phyloP scores from a whole-genome alignment of 2,888 invertebrate species.

The Girardia tigrina region DNA sequence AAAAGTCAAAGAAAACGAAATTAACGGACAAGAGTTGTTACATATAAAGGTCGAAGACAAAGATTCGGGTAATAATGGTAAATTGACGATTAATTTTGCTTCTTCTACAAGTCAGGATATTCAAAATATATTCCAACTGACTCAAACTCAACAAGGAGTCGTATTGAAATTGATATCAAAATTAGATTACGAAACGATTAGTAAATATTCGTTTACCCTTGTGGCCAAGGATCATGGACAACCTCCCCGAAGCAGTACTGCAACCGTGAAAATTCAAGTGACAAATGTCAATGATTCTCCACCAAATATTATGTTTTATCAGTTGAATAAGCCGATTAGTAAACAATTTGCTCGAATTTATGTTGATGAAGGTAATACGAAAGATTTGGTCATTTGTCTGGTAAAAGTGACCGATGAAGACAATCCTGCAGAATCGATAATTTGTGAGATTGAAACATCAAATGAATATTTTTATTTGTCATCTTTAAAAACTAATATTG shows the following conservation, averaged over 20 bases:
- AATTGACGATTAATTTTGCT: conserved; percentile 21
- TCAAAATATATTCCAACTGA: conserved; percentile 28
- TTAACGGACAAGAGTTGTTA: background rate
- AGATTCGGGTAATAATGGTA: conserved; percentile 25
- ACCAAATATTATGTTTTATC: conserved; percentile 33
- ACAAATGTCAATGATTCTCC: conserved; percentile 34
- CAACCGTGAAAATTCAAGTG: conserved; percentile 8
- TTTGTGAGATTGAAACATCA: conserved; percentile 27
- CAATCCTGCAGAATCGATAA: conserved; percentile 29
- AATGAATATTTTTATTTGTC: conserved; percentile 14
- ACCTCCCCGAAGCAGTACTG: background rate
- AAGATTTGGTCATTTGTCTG: background rate
- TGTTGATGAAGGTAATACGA: background rate
- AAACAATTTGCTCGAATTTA: conserved; percentile 6
- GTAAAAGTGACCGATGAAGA: conserved; percentile 32
- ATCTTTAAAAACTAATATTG: conserved; percentile 18
- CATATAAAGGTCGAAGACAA: conserved; percentile 28
- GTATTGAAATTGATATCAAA: conserved; percentile 27
- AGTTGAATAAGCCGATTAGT: conserved; percentile 32
- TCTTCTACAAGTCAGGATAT: background rate
- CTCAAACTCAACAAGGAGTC: background rate
- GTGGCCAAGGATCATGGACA: conserved; percentile 20
- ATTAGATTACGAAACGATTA: conserved; percentile 32
- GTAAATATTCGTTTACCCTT: background rate
- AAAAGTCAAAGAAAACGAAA: conserved; percentile 31